Conservation (phyloP, 1,140 invertebrate genomes). For the Acromyrmex echinatior region DNA sequence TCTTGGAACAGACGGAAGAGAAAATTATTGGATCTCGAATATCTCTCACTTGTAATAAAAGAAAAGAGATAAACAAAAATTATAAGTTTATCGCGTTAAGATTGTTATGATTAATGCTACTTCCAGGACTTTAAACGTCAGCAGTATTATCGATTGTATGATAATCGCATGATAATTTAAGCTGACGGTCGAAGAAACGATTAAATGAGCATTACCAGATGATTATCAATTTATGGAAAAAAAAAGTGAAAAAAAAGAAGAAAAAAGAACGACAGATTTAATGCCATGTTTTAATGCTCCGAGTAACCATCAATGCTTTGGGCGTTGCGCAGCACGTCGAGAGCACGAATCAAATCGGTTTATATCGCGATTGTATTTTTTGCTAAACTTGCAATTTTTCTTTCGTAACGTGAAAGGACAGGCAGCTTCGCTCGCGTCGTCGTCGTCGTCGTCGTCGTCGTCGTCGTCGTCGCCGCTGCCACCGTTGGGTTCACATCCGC, state of each 20-base stretch:
- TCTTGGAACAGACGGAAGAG: not conserved
- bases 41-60: not conserved
- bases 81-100: slow-evolving; percentile 3
- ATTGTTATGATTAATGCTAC: slow-evolving; percentile 20
- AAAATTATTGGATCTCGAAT: not conserved
- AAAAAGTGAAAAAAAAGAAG: not conserved
- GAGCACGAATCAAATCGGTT: slow-evolving; percentile 24
- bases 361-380: slow-evolving; percentile 18
- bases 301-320: not conserved
- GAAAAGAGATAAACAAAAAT: not conserved
- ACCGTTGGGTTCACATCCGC: slow-evolving; percentile 40
- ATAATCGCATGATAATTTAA: slow-evolving; percentile 16
- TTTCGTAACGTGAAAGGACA: slow-evolving; percentile 29
- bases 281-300: not conserved
- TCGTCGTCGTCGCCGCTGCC: slow-evolving; percentile 19
- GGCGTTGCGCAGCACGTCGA: not conserved
- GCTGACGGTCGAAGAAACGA: not conserved
- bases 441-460: slow-evolving; percentile 26
- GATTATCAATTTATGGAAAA: slow-evolving; percentile 12
- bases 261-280: not conserved
- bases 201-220: not conserved
- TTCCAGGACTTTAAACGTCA: not conserved
- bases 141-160: not conserved
- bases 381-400: slow-evolving; percentile 47
- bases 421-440: slow-evolving; percentile 26